Conservation (phyloP, 2,113 vertebrate species). For the Callionymus lyra region DNA sequence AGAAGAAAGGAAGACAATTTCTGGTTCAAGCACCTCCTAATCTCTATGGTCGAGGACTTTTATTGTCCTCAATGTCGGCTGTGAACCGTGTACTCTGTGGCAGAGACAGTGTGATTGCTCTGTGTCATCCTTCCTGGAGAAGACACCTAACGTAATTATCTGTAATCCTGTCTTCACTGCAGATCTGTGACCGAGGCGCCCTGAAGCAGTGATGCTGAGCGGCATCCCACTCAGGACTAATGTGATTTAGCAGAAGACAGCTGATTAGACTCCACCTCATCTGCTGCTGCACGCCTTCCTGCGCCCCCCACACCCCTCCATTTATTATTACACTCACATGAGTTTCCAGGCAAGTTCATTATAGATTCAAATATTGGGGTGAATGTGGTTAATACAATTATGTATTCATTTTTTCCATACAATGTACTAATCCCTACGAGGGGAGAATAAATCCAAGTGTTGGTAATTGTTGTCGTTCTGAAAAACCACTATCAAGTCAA, state of each 20-base stretch:
- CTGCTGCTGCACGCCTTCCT: conserved; percentile 42
- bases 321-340: too few relatives aligned
- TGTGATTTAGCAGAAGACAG: conserved; percentile 51
- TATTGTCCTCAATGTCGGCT: conserved; percentile 50
- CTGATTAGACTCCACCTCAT: conserved; percentile 60
- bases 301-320: neutral
- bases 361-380: too few relatives aligned
- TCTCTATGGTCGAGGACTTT: conserved; percentile 45
- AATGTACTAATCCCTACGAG: too few relatives aligned
- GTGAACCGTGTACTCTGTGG: conserved; percentile 31
- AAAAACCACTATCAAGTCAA: too few relatives aligned
- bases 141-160: conserved; percentile 62
- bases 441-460: too few relatives aligned
- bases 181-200: conserved; percentile 56
- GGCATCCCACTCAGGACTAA: conserved; percentile 47
- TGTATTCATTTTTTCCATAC: too few relatives aligned
- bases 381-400: too few relatives aligned
- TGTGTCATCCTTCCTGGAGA: conserved; percentile 45
- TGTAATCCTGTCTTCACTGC: conserved; percentile 52
- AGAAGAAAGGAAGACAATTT: conserved; percentile 41
- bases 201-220: conserved; percentile 38
- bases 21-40: conserved; percentile 50
- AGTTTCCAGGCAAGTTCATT: too few relatives aligned
- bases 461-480: too few relatives aligned
- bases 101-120: conserved; percentile 37